These are phyloP conservation scores for Athalia rosae DNA, from an alignment of 2,888 invertebrate genomes.

Conservation along the genomic window DNA sequence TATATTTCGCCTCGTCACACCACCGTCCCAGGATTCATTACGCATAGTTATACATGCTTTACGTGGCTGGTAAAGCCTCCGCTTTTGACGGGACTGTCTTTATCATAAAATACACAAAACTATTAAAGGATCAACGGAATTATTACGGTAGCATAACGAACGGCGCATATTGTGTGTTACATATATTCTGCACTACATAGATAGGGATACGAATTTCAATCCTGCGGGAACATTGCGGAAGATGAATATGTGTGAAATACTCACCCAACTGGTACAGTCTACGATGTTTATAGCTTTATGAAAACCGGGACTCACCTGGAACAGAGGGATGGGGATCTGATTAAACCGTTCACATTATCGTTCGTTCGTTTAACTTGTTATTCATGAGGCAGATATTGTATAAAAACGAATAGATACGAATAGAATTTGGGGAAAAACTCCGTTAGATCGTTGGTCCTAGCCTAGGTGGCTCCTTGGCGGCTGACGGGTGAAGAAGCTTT, in stretches of 20 bases:
- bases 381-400: conserved; percentile 14
- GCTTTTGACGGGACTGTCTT: conserved; percentile 33
- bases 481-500: conserved; percentile 12
- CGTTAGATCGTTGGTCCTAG: neutral
- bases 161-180: conserved; percentile 3
- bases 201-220: conserved; percentile 32
- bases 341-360: conserved; percentile 45
- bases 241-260: conserved; percentile 41
- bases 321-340: conserved; percentile 46
- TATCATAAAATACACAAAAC: conserved; percentile 46
- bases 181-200: neutral
- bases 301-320: conserved; percentile 52
- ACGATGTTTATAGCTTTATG: neutral
- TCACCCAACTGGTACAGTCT: conserved; percentile 33
- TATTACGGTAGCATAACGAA: conserved; percentile 39
- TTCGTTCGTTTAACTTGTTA: too few relatives aligned
- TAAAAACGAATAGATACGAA: neutral
- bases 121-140: conserved; percentile 47
- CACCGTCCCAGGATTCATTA: conserved; percentile 16
- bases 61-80: neutral
- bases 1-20: conserved; percentile 27
- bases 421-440: conserved; percentile 7
- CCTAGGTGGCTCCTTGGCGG: neutral
- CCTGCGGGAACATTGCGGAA: conserved; percentile 13
- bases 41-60: conserved; percentile 16